Base-by-base conservation (phyloP, 2,888 invertebrate species). In the Stenichneumon culpator region DNA sequence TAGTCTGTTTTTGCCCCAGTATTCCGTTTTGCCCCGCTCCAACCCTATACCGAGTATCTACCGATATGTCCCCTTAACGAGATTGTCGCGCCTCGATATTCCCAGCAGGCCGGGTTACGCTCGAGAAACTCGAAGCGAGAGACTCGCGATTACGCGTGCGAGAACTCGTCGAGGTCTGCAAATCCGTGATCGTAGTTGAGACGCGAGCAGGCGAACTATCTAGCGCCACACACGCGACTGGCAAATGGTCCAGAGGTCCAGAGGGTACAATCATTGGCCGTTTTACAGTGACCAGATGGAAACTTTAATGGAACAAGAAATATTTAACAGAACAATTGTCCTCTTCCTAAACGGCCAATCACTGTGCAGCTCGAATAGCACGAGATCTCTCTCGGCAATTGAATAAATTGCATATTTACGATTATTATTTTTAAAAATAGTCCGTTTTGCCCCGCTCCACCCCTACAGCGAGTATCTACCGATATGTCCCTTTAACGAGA, bases 341-440 rank as follows among this genome's bases (percentile, higher is more conserved):
- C 54, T 36, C 32, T 9, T 28, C 22, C 32, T 28, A 52, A 70
- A 36, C 32, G 70, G 72, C 72, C 72, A 72, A 70, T 52, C 25
- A 54, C 52, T 19, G 32, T n/a, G 19, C 22, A 19, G 2, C 3
- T n/a, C 39, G 16, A 39, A 7, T 9, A 39, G 0, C 39, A 9
- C 39, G 39, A 39, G 39, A 44, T 57, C 19, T 28, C 32, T 22
- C 44, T 57, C 4, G 7, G 69, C 63, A 25, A 57, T 75, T 79
- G 79, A 79, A 79, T 79, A 83, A 75, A 83, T 75, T 75, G 79
- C 79, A 36, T 79, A 63, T 73, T 50, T 73, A 83, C 73, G 74
- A 83, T 74, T 32, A 5, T 32, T 32, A 6, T n/a, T n/a, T n/a
- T 6, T 6, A 32, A 6, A 32, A 32, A 32, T 32, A 32, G 6